Base-by-base conservation (phyloP, 2,797 vertebrate genomes). In the Bovichtus diacanthus region DNA sequence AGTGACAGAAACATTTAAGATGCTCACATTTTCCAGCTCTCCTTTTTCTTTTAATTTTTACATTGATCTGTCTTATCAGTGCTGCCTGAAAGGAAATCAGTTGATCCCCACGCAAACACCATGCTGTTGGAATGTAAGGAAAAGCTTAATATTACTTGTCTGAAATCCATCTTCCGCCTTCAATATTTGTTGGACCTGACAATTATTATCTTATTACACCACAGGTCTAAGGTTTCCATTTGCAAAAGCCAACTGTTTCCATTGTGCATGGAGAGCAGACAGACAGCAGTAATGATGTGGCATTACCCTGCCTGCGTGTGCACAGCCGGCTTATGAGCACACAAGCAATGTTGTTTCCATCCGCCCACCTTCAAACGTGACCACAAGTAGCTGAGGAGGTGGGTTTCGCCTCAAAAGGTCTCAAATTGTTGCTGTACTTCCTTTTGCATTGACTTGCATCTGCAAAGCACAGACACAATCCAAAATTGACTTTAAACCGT, bases 271-370 rank as follows among this genome's bases (percentile, higher is more conserved):
- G 70, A 61, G 46, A 39, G 56, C 34, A 58, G 51, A 61, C 46
- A 47, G 34, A 38, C 58, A 31, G 70, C 50, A 29, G 73, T 75
- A 53, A 72, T 74, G 74, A 61, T 62, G 60, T 63, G 47, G 70
- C 70, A 50, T 66, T 64, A 29, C 21, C 6, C 36, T 23, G 63
- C 23, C 54, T 56, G 50, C 43, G 39, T 44, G 31, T 36, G 56
- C 69, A 59, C 77, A 56, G 80, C 71, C 49, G 68, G 43, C 62
- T 77, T 73, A 72, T 83, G 76, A 80, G 41, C 3, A 27, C 10
- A 39, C 25, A 38, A 47, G 70, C 27, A 61, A 46, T 63, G 50
- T 27, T 70, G 21, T 73, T 74, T 78, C 66, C 70, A 69, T 59
- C 67, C 29, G 11, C 66, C 76, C 58, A 63, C 62, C 47, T 71